Percentiles rank a stretch among this genome's conserved stretches.
Evolutionary conservation across 2,113 vertebrate species (phyloP).

Genomic region (Calonectris borealis): DNA sequence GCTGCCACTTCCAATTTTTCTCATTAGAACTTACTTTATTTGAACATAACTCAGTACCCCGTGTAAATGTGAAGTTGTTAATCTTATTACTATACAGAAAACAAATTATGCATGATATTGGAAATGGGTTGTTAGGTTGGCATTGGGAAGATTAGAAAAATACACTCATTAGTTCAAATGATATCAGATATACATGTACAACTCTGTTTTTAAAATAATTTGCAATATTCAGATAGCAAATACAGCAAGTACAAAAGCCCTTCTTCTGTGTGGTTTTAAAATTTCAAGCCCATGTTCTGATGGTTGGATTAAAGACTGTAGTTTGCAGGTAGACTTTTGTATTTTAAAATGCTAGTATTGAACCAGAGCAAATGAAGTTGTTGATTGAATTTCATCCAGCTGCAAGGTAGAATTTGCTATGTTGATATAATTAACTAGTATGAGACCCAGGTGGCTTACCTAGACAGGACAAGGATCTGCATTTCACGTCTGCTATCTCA

Average conservation of each 20-base stretch:
- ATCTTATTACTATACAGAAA: slow-evolving; percentile 82
- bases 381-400: background rate
- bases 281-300: slow-evolving; percentile 14
- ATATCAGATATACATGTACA: slow-evolving; percentile 74
- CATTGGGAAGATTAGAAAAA: slow-evolving; percentile 75
- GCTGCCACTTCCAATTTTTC: slow-evolving; percentile 76
- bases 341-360: background rate
- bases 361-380: background rate
- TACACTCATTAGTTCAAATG: slow-evolving; percentile 76
- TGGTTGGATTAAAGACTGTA: slow-evolving; percentile 2
- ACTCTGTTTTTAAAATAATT: slow-evolving; percentile 62
- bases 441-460: background rate
- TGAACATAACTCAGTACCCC: slow-evolving; percentile 78
- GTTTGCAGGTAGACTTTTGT: background rate
- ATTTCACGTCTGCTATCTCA: background rate
- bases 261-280: background rate
- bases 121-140: slow-evolving; percentile 77
- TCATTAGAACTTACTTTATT: slow-evolving; percentile 83
- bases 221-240: slow-evolving; percentile 55
- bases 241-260: slow-evolving; percentile 24
- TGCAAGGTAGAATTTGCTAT: background rate
- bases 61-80: slow-evolving; percentile 77
- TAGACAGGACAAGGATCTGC: background rate
- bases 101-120: slow-evolving; percentile 82
- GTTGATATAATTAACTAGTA: background rate